Evolutionary conservation across 2,888 invertebrate species (phyloP).

Genomic region (Lithodes maja): DNA sequence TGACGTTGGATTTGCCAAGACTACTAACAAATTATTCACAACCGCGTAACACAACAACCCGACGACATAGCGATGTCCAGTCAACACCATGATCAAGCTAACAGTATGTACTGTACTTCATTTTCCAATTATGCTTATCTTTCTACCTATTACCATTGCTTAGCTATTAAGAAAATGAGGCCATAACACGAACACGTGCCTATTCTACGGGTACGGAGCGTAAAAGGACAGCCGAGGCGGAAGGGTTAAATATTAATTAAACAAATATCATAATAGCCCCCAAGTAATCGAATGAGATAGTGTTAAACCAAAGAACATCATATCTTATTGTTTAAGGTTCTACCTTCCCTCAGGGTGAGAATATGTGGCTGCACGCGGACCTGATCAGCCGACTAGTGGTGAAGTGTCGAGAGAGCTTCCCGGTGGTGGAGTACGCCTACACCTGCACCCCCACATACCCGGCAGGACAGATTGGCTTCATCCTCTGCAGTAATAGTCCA

Average conservation of each 20-base stretch:
- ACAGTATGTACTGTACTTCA: no score
- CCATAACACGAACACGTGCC: no score
- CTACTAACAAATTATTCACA: no score
- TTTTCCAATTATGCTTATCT: no score
- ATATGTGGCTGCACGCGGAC: constrained; percentile 82
- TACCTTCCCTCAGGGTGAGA: constrained; percentile 85
- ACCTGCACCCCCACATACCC: constrained; percentile 96
- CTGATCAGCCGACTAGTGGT: constrained; percentile 81
- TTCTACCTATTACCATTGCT: no score
- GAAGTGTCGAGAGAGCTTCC: constrained; percentile 86
- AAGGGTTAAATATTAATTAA: not conserved
- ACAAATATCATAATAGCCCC: not conserved
- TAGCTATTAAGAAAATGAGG: no score
- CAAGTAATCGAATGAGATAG: not conserved
- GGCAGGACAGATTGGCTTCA: constrained; percentile 96
- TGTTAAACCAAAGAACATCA: not conserved
- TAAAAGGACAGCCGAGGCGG: no score
- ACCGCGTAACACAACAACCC: no score
- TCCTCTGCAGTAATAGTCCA: constrained; percentile 86
- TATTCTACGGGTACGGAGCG: no score
- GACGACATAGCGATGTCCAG: no score
- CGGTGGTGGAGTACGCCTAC: constrained; percentile 85
- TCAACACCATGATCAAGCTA: no score
- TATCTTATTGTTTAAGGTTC: not conserved
- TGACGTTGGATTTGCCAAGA: no score